phyloP scores from a whole-genome alignment of 1,140 invertebrate species.

The Papilio glaucus region DNA sequence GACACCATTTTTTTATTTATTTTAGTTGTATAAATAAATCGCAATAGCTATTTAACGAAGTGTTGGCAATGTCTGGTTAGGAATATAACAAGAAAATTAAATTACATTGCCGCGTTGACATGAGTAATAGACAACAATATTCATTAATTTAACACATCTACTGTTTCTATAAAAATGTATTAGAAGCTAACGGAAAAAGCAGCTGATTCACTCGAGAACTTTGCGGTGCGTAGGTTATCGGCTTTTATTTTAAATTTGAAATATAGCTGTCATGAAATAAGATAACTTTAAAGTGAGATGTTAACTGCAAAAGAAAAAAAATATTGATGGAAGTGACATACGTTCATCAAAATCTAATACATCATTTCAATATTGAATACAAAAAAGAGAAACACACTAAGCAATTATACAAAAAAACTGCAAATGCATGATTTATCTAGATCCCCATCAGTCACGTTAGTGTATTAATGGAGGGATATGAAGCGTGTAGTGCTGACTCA shows the following conservation, averaged over 20 bases:
- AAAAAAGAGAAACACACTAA: not conserved
- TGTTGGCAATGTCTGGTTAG: not conserved
- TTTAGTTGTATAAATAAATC: too few species aligned
- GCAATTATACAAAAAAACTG: conserved; percentile 11
- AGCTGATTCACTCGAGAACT: conserved; percentile 3
- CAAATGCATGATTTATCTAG: conserved; percentile 2
- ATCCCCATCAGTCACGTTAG: conserved; percentile 4
- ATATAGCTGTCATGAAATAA: conserved; percentile 11
- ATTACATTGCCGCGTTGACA: not conserved
- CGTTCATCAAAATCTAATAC: conserved; percentile 22
- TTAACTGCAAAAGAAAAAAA: conserved; percentile 6
- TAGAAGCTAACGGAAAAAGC: conserved; percentile 3
- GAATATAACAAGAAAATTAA: not conserved
- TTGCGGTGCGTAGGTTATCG: not conserved
- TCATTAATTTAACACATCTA: conserved; percentile 11
- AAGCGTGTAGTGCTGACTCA: not conserved
- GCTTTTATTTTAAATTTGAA: conserved; percentile 1
- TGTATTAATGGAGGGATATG: not conserved
- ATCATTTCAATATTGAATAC: conserved; percentile 5
- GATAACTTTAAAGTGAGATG: conserved; percentile 11
- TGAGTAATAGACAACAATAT: not conserved
- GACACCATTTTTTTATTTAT: too few species aligned
- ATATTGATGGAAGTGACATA: conserved; percentile 13
- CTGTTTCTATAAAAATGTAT: not conserved
- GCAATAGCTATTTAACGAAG: not conserved